Conservation (phyloP, 2,113 vertebrate species). For the Maccullochella peelii region DNA sequence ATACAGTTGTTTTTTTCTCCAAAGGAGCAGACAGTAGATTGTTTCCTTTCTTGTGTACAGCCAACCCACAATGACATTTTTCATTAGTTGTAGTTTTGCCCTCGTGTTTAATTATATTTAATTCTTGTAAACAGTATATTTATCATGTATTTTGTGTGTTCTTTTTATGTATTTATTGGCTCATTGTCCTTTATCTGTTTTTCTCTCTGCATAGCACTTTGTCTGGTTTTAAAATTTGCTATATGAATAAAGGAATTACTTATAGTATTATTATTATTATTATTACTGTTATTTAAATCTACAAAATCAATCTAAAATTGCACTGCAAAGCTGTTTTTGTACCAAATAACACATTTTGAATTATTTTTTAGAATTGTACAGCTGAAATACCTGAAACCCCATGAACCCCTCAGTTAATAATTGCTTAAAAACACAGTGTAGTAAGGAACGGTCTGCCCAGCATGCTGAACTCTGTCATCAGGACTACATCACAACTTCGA, state of each 20-base stretch:
- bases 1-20: background rate
- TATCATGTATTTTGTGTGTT: slow-evolving; percentile 19
- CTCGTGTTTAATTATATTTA: slow-evolving; percentile 15
- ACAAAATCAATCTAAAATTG: background rate
- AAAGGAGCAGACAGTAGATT: background rate
- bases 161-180: slow-evolving; percentile 37
- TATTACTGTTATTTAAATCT: slow-evolving; percentile 11
- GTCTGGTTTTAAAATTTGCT: slow-evolving; percentile 42
- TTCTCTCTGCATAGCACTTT: slow-evolving; percentile 48
- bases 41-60: background rate
- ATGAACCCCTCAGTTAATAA: too few relatives aligned
- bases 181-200: slow-evolving; percentile 24
- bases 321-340: slow-evolving; percentile 11
- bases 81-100: slow-evolving; percentile 7
- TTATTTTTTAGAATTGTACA: background rate
- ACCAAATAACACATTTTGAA: background rate
- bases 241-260: slow-evolving; percentile 43
- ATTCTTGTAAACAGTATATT: slow-evolving; percentile 13
- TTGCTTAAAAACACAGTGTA: background rate
- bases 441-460: background rate
- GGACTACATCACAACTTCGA: background rate
- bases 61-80: background rate
- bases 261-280: slow-evolving; percentile 7
- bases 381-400: background rate
- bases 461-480: background rate